Base-by-base conservation (phyloP, 2,797 vertebrate genomes). In the Otus scops region DNA sequence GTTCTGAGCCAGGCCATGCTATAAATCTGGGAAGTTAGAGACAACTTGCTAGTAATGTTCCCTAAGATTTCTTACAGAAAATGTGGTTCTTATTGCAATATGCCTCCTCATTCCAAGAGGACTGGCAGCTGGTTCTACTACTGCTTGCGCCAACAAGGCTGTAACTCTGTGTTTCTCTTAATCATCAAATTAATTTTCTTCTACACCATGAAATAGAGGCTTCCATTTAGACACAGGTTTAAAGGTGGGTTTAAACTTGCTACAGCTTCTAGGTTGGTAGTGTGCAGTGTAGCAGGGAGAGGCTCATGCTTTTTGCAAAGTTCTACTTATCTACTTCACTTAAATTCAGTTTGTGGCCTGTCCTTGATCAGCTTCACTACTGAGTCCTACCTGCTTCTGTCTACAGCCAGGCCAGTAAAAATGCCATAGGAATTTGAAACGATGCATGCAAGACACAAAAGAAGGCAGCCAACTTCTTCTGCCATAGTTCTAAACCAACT, bases 11-110 rank as follows among this genome's bases (percentile, higher is more conserved):
- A 96, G 88, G 48, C 51, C 9, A 1, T 86, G 80, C 63, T 85
- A 53, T 94, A 95, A 94, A 92, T 92, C 64, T 90, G 56, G 70
- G 59, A 92, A 28, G 32, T 50, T 91, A 61, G 51, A 92, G 51
- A 77, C 51, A 93, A 57, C 56, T 95, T 56, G 21, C 51, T 95
- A 16, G 1, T 91, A 95, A 92, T n/a, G 76, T 63, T 92, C 74
- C 89, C 77, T 74, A 63, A 76, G 26, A 65, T 50, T 73, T 82
- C 73, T 82, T 92, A 74, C 77, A 80, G 70, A 69, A 85, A 90
- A 77, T 89, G 43, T 90, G 92, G 60, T 92, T 95, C 77, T 68
- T 95, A 63, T 76, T 95, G 92, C 80, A 87, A 14, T 82, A 34
- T 74, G 19, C 57, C 43, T 45, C 19, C 23, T 79, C 34, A 15